phyloP scores from a whole-genome alignment of 2,888 invertebrate genomes.

The Lepetodrilus schrolli region DNA sequence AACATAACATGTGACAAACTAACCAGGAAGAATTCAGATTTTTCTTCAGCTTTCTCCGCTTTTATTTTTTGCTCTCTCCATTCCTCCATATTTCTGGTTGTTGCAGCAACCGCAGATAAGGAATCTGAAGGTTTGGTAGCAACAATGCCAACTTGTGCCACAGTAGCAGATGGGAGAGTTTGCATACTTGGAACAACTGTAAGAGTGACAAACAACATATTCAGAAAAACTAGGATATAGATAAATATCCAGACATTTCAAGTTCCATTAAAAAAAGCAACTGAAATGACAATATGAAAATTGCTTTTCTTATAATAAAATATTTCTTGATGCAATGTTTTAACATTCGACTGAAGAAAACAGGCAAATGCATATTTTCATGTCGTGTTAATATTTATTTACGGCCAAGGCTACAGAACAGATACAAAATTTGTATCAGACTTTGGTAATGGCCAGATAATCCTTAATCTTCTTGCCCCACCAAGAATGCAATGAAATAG shows the following conservation, averaged over 20 bases:
- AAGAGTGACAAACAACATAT: too few relatives aligned
- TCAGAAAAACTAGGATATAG: not conserved
- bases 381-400: not conserved
- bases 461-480: too few relatives aligned
- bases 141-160: not conserved
- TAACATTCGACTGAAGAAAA: not conserved
- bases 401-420: constrained; percentile 19
- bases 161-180: not conserved
- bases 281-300: not conserved
- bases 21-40: constrained; percentile 44
- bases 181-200: not conserved
- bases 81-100: constrained; percentile 4
- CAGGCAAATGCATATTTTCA: not conserved
- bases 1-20: too few relatives aligned
- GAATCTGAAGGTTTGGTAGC: not conserved
- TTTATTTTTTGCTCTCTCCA: not conserved
- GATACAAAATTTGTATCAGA: not conserved
- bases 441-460: constrained; percentile 20
- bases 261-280: too few relatives aligned
- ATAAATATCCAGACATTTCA: not conserved
- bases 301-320: too few relatives aligned
- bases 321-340: not conserved
- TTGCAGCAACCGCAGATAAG: not conserved
- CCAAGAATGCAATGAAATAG: too few relatives aligned
- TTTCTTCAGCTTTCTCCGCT: constrained; percentile 33